Base-by-base conservation (phyloP, 2,113 vertebrate species). In the Aptenodytes forsteri region DNA sequence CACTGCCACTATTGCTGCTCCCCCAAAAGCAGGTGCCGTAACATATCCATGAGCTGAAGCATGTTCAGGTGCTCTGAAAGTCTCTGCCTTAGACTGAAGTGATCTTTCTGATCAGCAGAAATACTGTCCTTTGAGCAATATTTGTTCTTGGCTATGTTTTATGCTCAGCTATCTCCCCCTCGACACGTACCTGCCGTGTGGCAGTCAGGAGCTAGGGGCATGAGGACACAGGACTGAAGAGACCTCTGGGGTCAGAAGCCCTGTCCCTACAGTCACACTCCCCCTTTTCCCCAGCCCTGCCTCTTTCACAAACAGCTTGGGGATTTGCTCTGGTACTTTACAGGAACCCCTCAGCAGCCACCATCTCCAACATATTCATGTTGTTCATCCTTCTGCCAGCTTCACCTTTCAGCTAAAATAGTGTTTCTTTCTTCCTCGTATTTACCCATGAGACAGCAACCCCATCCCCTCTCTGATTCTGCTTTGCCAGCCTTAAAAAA, bases 141-240 rank as follows among this genome's bases (percentile, higher is more conserved):
- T 20, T 59, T 80, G 22, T 76, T 91, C 15, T 54, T 82, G 25
- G 25, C n/a, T 73, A 27, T 2, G 1, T 67, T 83, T 71, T 79
- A 34, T 32, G 36, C 5, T 44, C 52, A 34, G 38, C 5, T 82
- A 10, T 40, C 30, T 6, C 6, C 11, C n/a, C 8, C 56, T 81
- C 0, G 1, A 38, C 38, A 46, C 6, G 7, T 9, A 46, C 5
- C 2, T 26, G 8, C 47, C 27, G 1, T 55, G 9, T 9, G 13
- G 11, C 25, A 58, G 21, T 44, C 34, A 44, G 70, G 27, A 91
- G 19, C 22, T 16, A 29, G 16, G 34, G 38, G 25, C 26, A 4
- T 5, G 10, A 21, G 54, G 10, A 21, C 38, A 54, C 8, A 36
- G 30, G 38, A 70, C 44, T 46, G 42, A 55, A 25, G 29, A 70